Evolutionary conservation across 2,888 invertebrate genomes (phyloP).

Genomic region (Gastracanthus pulcherrimus): DNA sequence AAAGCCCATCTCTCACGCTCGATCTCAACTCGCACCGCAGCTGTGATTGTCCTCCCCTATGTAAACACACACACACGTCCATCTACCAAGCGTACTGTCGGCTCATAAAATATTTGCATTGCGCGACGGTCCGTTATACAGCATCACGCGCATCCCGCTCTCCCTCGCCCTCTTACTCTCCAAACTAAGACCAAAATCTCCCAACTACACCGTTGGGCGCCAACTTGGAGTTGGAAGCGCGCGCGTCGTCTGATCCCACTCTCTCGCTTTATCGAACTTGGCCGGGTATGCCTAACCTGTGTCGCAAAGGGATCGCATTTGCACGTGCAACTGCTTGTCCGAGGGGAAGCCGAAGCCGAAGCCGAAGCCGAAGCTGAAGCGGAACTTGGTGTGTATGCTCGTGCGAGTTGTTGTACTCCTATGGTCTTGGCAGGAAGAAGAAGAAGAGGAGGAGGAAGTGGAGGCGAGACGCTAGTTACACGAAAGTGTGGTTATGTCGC

Average conservation of each 20-base stretch:
- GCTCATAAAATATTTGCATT: conserved; percentile 12
- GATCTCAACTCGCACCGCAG: not conserved
- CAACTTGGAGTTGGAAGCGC: no score
- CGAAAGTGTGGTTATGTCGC: not conserved
- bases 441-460: not conserved
- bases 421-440: not conserved
- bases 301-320: not conserved
- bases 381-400: no score
- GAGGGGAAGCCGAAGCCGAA: no score
- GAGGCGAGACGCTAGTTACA: not conserved
- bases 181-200: not conserved
- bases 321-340: no score
- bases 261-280: not conserved
- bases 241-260: no score
- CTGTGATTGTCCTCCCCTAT: not conserved
- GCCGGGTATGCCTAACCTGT: not conserved
- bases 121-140: not conserved
- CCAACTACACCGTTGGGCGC: not conserved
- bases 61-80: no score
- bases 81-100: no score
- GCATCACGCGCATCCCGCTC: no score
- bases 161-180: no score
- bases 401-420: no score
- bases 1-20: not conserved
- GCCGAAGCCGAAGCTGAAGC: no score